Evolutionary conservation across 2,888 invertebrate species (phyloP).

Genomic region (Gari tellinella): DNA sequence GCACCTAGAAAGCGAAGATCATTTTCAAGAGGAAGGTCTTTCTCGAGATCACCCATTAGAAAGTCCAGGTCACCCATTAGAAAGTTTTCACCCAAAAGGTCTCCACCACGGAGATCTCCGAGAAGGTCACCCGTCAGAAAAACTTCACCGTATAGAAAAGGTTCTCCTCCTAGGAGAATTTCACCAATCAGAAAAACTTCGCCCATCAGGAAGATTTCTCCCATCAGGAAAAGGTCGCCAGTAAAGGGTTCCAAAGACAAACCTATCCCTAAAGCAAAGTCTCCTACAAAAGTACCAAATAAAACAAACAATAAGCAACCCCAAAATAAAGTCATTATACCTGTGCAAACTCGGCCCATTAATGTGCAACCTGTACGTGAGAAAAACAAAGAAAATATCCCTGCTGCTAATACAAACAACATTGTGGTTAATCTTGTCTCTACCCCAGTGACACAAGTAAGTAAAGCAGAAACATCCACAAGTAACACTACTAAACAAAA

Average conservation of each 20-base stretch:
- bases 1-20: constrained; percentile 27
- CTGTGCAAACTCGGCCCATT: too few species aligned
- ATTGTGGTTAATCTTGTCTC: constrained; percentile 28
- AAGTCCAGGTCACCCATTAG: constrained; percentile 17
- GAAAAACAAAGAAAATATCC: constrained; percentile 6
- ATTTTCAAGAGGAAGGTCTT: constrained; percentile 28
- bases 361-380: too few species aligned
- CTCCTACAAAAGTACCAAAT: constrained; percentile 5
- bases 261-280: constrained; percentile 6
- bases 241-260: constrained; percentile 27
- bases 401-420: constrained; percentile 26
- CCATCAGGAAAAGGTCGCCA: constrained; percentile 20
- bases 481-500: neutral
- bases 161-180: constrained; percentile 14
- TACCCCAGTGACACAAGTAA: constrained; percentile 2
- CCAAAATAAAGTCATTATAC: neutral
- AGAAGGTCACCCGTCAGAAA: constrained; percentile 54
- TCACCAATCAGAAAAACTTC: constrained; percentile 18
- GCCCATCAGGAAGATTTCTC: constrained; percentile 9
- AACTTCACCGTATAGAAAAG: constrained; percentile 29
- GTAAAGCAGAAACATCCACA: neutral
- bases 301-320: neutral
- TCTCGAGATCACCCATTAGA: constrained; percentile 10
- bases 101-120: constrained; percentile 12
- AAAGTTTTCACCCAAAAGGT: constrained; percentile 16